A percentile compares a stretch with the other conserved stretches of the same genome.
These are phyloP conservation scores for Pipistrellus nathusii DNA, from an alignment of 2,797 vertebrate genomes.

Conservation along the genomic window DNA sequence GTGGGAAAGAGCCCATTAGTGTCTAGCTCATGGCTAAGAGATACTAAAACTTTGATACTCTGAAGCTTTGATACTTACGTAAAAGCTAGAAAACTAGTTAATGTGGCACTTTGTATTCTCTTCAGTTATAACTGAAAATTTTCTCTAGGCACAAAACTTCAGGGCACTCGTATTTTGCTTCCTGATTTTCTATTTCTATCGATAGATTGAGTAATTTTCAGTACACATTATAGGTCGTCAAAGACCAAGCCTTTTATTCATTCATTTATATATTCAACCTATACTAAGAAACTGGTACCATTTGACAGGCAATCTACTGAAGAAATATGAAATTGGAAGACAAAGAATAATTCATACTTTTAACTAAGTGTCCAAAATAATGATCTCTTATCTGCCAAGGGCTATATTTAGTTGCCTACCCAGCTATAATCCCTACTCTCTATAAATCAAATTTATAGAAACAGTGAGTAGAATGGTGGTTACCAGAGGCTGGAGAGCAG, in stretches of 20 bases:
- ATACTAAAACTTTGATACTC: slow-evolving; percentile 43
- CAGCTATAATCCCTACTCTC: not conserved
- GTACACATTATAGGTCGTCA: slow-evolving; percentile 48
- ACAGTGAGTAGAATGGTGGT: not conserved
- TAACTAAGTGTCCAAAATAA: not conserved
- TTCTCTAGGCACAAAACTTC: slow-evolving; percentile 65
- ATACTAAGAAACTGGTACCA: slow-evolving; percentile 15
- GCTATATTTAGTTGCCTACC: not conserved
- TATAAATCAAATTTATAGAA: not conserved
- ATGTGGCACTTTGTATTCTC: slow-evolving; percentile 52
- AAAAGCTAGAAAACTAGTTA: slow-evolving; percentile 68
- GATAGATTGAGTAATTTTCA: slow-evolving; percentile 28
- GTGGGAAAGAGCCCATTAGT: not conserved
- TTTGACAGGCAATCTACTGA: not conserved
- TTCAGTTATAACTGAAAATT: slow-evolving; percentile 51
- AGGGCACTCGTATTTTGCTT: slow-evolving; percentile 27
- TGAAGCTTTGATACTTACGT: not conserved
- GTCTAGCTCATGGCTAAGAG: not conserved
- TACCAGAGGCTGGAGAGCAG: not conserved
- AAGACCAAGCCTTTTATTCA: slow-evolving; percentile 32
- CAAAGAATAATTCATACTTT: not conserved
- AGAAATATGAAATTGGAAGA: not conserved
- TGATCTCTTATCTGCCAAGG: not conserved
- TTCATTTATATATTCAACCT: slow-evolving; percentile 1
- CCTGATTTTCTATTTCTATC: slow-evolving; percentile 36